Conservation (phyloP, 2,888 invertebrate genomes). For the Nysson spinosus region DNA sequence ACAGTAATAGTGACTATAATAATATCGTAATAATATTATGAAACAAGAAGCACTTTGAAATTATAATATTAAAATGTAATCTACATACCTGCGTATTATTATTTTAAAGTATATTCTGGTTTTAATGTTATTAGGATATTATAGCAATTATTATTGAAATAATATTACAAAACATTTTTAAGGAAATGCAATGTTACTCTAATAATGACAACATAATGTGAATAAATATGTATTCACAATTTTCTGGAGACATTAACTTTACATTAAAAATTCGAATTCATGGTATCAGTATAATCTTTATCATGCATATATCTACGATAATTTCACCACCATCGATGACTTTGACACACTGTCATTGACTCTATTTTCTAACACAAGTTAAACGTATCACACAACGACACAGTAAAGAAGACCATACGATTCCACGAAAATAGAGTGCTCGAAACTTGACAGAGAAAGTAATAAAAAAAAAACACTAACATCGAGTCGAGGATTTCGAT, state of each 20-base stretch:
- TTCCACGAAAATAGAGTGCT: background rate
- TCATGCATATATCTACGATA: slow-evolving; percentile 26
- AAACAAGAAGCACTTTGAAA: too few species aligned
- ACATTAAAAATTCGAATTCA: background rate
- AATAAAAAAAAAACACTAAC: background rate
- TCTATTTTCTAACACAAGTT: slow-evolving; percentile 1
- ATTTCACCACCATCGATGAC: background rate
- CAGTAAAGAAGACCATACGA: slow-evolving; percentile 1
- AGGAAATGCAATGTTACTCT: too few species aligned
- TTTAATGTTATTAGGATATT: too few species aligned
- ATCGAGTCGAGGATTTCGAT: background rate
- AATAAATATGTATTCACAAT: background rate
- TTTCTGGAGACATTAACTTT: background rate
- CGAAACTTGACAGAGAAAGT: too few species aligned
- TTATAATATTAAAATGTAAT: too few species aligned
- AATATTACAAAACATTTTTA: too few species aligned
- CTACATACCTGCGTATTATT: too few species aligned
- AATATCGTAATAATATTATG: too few species aligned
- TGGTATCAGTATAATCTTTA: background rate
- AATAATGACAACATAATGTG: background rate
- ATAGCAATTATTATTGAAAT: too few species aligned
- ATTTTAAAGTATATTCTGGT: too few species aligned
- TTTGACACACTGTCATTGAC: background rate
- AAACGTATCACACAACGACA: slow-evolving; percentile 11
- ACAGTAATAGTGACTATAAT: too few species aligned